Evolutionary conservation across 2,888 invertebrate species (phyloP), one percentile per base, ranked within the genome.

Genomic region (Chaetogeoica ovagalla): DNA sequence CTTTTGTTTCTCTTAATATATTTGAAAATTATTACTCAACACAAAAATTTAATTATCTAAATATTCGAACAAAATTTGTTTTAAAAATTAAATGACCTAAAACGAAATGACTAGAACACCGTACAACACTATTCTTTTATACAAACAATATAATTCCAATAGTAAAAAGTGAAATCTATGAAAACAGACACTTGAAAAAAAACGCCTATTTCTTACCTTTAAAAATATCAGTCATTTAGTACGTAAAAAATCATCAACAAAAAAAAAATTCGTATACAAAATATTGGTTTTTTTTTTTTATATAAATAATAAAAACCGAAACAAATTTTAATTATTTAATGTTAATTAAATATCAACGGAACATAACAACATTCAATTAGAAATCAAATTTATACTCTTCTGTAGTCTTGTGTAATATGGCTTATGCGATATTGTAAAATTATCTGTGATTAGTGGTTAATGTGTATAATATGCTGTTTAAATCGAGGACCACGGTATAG

Each of bases 141-240:
- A 59, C n/a, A 59, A 59, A 8, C 1, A n/a, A 21, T 1, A 11
- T 21, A 59, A 21, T 59, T 7, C 21, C 21, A 57, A n/a, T 21
- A 59, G 11, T 59, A 21, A 55, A 55, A 43, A 48, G 43, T 43
- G 0, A 66, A 68, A 19, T 52, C 7, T 55, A 5, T 30, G 23
- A 23, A 68, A 52, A 55, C 13, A 37, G 7, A 37, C 5, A 17
- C 11, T 7, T 57, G 43, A 69, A 37, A 48, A 30, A 76, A 37
- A 69, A 77, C 77, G 69, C 77, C 62, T 39, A 62, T 62, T 62
- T 17, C 37, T 79, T 57, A 79, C 79, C 79, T 79, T 71, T 79
- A 71, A 79, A 71, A 70, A 79, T 70, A 23, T 79, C 79, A 57
- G 71, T 79, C 79, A 79, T 79, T 71, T 71, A 79, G 71, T 17